Evolutionary conservation across 1,140 invertebrate genomes (phyloP), one percentile per base, ranked within the genome.

Genomic region (Diorhabda sublineata): DNA sequence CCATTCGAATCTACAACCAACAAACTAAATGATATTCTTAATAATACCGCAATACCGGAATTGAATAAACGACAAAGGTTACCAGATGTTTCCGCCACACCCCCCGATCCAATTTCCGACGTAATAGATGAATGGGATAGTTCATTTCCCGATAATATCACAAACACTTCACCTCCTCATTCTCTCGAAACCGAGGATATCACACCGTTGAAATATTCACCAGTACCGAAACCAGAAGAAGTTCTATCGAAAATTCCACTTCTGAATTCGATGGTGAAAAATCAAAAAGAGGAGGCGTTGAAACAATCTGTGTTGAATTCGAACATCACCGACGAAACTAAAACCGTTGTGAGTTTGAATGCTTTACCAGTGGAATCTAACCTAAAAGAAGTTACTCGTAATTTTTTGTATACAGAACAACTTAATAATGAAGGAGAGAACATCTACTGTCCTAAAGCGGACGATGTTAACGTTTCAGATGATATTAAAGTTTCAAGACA

Each of bases 401-500:
- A 73, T 59, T 79, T 79, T 69, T 59, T 80, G 58, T 69, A 73
- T 9, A 73, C 74, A n/a, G 79, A 80, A 72, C 71, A 73, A 52
- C 61, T 71, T 42, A 65, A 67, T 8, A 60, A 64, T 57, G 67
- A 45, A 67, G 61, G 66, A 64, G 66, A 69, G 41, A 65, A 60
- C 7, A 69, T 63, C 45, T 69, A 69, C 9, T 43, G 45, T n/a
- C 11, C 45, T 2, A 64, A 74, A 65, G 8, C 59, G 5, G 26
- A 77, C 45, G 85, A 86, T 70, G 86, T 84, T 0, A 87, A 87
- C 69, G 82, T 87, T 70, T 84, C 85, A 0, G 86, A 87, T 73
- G 85, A 87, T 75, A 81, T 87, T 64, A 87, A 87, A 81, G 84
- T 86, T 8, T 85, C 84, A 4, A 78, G 85, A 64, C 85, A 84